These are phyloP conservation scores for Ethmia dodecea DNA, from an alignment of 2,888 invertebrate genomes.

Conservation along the genomic window DNA sequence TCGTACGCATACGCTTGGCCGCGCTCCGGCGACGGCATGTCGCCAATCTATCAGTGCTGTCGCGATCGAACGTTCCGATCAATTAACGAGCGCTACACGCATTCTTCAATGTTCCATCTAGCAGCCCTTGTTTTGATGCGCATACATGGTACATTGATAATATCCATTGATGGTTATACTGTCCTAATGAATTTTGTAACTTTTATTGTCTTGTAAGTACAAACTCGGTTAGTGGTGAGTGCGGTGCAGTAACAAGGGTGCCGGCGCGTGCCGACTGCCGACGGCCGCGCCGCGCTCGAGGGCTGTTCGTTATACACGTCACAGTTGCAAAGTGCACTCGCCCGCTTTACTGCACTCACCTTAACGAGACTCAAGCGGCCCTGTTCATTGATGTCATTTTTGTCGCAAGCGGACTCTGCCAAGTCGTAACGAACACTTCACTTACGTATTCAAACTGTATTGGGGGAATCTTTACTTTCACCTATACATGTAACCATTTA, in stretches of 20 bases:
- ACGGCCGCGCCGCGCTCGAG: conserved; percentile 47
- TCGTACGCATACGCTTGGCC: conserved; percentile 45
- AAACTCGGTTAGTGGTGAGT: conserved; percentile 17
- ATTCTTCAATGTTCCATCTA: conserved; percentile 42
- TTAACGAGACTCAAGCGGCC: conserved; percentile 61
- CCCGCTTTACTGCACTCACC: conserved; percentile 52
- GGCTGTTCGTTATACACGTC: conserved; percentile 67
- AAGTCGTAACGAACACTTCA: conserved; percentile 28
- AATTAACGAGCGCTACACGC: conserved; percentile 45
- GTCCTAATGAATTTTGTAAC: background rate
- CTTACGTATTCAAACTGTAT: conserved; percentile 22
- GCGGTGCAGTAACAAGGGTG: conserved; percentile 35
- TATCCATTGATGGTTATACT: background rate
- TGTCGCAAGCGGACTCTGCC: conserved; percentile 41
- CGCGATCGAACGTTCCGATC: conserved; percentile 63
- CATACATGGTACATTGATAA: background rate
- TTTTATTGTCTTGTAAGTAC: background rate
- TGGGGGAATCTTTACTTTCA: conserved; percentile 10
- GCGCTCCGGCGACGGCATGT: conserved; percentile 48
- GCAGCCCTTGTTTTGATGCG: background rate
- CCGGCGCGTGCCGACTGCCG: conserved; percentile 54
- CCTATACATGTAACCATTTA: conserved; percentile 9
- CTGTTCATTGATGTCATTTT: conserved; percentile 64
- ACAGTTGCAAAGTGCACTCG: conserved; percentile 63
- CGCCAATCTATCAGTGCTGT: conserved; percentile 69